Evolutionary conservation across 1,140 invertebrate genomes (phyloP).

Genomic region (Drosophila dunni): DNA sequence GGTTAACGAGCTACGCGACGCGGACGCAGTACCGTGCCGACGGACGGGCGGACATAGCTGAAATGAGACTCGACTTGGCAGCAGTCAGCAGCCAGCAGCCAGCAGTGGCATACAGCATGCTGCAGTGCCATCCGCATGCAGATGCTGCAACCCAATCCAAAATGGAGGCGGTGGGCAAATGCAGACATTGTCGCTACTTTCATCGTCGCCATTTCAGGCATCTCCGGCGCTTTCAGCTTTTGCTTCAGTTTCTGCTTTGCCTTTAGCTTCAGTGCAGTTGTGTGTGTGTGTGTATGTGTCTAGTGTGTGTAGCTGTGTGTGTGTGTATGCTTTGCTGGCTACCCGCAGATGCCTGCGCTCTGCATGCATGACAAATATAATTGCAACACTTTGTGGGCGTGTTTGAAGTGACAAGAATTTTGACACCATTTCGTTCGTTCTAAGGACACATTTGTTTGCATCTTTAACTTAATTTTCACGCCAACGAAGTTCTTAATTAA

Average conservation of each 20-base stretch:
- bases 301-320: slow-evolving; percentile 8
- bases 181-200: slow-evolving; percentile 29
- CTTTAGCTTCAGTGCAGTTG: slow-evolving; percentile 10
- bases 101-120: slow-evolving; percentile 4
- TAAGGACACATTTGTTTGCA: slow-evolving; percentile 59
- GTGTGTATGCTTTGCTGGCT: slow-evolving; percentile 25
- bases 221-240: slow-evolving; percentile 22
- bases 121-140: slow-evolving; percentile 11
- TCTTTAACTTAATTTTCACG: slow-evolving; percentile 62
- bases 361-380: slow-evolving; percentile 63
- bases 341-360: slow-evolving; percentile 43
- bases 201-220: slow-evolving; percentile 36
- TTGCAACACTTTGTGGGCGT: slow-evolving; percentile 67
- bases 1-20: slow-evolving; percentile 24
- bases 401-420: slow-evolving; percentile 67
- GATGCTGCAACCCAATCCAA: slow-evolving; percentile 39
- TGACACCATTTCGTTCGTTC: slow-evolving; percentile 63
- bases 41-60: slow-evolving; percentile 9
- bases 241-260: background rate
- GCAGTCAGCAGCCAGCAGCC: background rate
- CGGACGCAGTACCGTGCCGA: background rate
- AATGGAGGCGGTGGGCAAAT: slow-evolving; percentile 20
- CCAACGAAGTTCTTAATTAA: slow-evolving; percentile 56
- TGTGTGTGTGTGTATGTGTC: background rate
- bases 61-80: slow-evolving; percentile 52